Evolutionary conservation across 2,888 invertebrate genomes (phyloP), one percentile per base, ranked within the genome.

Genomic region (Thumatha senex): DNA sequence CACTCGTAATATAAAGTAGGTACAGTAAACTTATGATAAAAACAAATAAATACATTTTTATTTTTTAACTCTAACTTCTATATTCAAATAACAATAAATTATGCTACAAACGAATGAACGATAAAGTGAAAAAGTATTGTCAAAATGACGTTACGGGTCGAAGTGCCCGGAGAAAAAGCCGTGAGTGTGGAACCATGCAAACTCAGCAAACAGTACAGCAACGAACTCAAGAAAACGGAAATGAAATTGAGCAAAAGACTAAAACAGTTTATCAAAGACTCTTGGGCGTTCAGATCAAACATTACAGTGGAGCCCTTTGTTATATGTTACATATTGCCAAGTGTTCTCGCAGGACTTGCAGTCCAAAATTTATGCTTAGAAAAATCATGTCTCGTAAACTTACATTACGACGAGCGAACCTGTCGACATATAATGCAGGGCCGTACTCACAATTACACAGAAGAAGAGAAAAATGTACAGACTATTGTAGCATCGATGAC

Each of bases 281-380:
- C 84, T 58, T 90, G 91, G 89, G 76, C 79, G 29, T 76, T 88
- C 57, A 80, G 83, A 74, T 78, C 86, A 10, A 86, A 88, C 76
- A 67, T 91, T 33, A 95, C 95, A n/a, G 94, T 95, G 24, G 95
- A 95, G 77, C 95, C 95, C 7, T 93, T 94, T 64, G 86, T 95
- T 46, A 88, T 94, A 46, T 94, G 94, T 71, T 95, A 95, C 70
- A 86, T 95, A 41, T 82, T 95, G 71, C 94, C 95, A 41, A 93
- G 93, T 78, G 93, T 94, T 1, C 82, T 94, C 12, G 95, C 96
- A 0, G 94, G 95, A 30, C 78, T 93, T 39, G 93, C 93, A 7
- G 86, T 93, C 30, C 86, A 89, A 59, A 92, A 92, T 70, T 72
- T 94, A 58, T 92, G 93, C 65, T 84, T 93, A 68, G 93, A 93